phyloP scores from a whole-genome alignment of 2,113 vertebrate species.

The Todiramphus saurophagus region DNA sequence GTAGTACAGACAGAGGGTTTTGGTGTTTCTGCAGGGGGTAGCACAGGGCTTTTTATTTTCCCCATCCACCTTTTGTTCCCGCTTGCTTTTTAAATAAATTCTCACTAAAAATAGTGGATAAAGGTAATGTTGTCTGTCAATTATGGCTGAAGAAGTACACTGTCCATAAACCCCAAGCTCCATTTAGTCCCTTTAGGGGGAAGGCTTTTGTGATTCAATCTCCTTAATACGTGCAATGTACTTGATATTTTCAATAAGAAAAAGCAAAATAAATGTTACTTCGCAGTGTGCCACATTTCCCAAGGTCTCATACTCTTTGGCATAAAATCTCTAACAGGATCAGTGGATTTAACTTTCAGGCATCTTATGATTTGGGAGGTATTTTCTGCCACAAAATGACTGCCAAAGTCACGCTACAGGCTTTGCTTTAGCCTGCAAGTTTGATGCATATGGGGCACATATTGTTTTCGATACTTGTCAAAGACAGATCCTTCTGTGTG shows the following conservation, averaged over 20 bases:
- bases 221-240: not conserved
- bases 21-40: not conserved
- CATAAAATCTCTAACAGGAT: not conserved
- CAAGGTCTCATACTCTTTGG: not conserved
- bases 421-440: not conserved
- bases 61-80: not conserved
- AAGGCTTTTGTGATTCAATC: not conserved
- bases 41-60: not conserved
- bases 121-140: not conserved
- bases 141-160: not conserved
- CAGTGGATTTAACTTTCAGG: not conserved
- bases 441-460: slow-evolving; percentile 7
- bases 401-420: not conserved
- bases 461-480: slow-evolving; percentile 28
- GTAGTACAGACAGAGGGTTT: not conserved
- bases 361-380: not conserved
- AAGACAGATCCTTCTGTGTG: slow-evolving; percentile 34
- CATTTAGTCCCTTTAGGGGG: not conserved
- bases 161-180: not conserved
- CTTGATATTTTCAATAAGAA: not conserved
- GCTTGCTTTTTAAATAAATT: not conserved
- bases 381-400: slow-evolving; percentile 12
- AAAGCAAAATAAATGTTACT: not conserved
- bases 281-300: not conserved
- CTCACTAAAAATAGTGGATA: not conserved